Percentiles rank a stretch among this genome's conserved stretches.
These are phyloP conservation scores for Hephaestus fuliginosus DNA, from an alignment of 2,797 vertebrate species.

Conservation along the genomic window DNA sequence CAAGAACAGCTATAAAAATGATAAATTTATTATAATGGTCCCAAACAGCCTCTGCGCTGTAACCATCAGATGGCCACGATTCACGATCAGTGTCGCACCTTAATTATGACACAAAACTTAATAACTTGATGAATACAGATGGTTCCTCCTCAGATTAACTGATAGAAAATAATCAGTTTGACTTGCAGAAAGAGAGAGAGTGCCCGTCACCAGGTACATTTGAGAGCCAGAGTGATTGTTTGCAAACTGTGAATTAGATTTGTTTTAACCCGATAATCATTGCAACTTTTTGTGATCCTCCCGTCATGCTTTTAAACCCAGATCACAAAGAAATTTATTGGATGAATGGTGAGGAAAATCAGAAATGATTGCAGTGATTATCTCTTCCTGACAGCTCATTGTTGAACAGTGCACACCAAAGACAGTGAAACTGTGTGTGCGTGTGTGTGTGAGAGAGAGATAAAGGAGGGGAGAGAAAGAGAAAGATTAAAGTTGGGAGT, in stretches of 20 bases:
- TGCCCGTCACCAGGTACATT: not conserved
- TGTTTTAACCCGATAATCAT: conserved; percentile 27
- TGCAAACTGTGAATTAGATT: conserved; percentile 32
- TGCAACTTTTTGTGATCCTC: conserved; percentile 42
- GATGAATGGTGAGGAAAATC: conserved; percentile 47
- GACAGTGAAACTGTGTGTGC: conserved; percentile 6
- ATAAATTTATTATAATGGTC: not conserved
- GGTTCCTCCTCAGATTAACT: not conserved
- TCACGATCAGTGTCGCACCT: not conserved
- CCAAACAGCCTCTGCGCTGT: too few species aligned
- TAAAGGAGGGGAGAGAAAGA: not conserved
- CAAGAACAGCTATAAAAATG: not conserved
- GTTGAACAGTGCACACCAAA: conserved; percentile 45
- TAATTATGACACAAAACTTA: conserved; percentile 31
- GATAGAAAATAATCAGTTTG: not conserved
- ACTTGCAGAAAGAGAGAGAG: not conserved
- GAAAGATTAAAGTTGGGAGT: conserved; percentile 41
- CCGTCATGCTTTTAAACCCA: conserved; percentile 44
- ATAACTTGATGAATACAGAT: conserved; percentile 15
- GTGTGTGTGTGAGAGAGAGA: not conserved
- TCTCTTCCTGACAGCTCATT: conserved; percentile 65
- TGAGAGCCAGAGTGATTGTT: conserved; percentile 5
- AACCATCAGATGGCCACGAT: too few species aligned
- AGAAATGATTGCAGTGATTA: conserved; percentile 52
- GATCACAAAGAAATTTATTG: conserved; percentile 46